phyloP scores from a whole-genome alignment of 2,113 vertebrate species.

The Varanus salvator region DNA sequence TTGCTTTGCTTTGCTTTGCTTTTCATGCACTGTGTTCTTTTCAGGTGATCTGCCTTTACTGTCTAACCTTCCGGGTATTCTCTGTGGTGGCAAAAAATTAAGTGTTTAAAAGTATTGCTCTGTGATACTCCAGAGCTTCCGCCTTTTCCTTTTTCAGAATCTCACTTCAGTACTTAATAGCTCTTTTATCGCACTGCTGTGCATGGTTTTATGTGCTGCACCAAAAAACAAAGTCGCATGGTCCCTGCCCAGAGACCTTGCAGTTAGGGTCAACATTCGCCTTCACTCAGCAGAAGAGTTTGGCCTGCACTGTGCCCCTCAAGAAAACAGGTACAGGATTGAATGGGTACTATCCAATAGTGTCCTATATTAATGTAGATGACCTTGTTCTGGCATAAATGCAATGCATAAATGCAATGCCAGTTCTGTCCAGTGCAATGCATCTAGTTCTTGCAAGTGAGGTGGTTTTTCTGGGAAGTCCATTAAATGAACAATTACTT shows the following conservation, averaged over 20 bases:
- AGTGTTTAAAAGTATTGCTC: neutral
- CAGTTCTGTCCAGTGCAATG: too few species aligned
- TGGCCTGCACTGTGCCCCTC: neutral
- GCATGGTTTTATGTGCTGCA: too few species aligned
- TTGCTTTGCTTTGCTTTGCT: neutral
- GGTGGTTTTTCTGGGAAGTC: too few species aligned
- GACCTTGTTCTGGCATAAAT: too few species aligned
- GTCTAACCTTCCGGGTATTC: neutral
- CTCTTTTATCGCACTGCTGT: neutral
- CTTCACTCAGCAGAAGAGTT: neutral
- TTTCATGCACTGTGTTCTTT: constrained; percentile 19
- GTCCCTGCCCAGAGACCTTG: too few species aligned
- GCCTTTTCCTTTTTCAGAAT: neutral
- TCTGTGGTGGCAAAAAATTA: neutral
- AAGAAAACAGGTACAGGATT: neutral
- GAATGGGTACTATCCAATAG: too few species aligned
- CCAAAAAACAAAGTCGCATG: too few species aligned
- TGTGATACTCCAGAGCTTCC: neutral
- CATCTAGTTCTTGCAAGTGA: too few species aligned
- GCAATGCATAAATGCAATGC: too few species aligned
- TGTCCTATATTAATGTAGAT: too few species aligned
- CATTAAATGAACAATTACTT: too few species aligned
- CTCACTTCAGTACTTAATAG: neutral
- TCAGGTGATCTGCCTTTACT: neutral
- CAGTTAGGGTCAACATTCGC: neutral